Evolutionary conservation across 2,888 invertebrate genomes (phyloP).

Genomic region (Spicauda simplicius): DNA sequence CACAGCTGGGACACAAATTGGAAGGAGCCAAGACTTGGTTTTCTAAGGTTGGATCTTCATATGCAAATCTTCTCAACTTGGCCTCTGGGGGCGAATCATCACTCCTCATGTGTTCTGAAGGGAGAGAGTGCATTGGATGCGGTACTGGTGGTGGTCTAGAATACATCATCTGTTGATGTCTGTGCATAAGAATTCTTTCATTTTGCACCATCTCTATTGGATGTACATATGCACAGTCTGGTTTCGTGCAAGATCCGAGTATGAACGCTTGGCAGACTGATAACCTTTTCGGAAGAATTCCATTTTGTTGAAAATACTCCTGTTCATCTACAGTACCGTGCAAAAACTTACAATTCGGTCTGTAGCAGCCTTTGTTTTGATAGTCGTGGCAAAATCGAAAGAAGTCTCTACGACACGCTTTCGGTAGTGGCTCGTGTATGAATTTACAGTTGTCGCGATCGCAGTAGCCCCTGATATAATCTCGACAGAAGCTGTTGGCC

Average conservation of each 20-base stretch:
- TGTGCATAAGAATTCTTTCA: conserved; percentile 52
- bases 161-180: conserved; percentile 52
- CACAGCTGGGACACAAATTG: conserved; percentile 69
- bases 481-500: conserved; percentile 70
- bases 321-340: conserved; percentile 89
- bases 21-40: conserved; percentile 61
- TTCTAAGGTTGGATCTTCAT: conserved; percentile 65
- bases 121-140: conserved; percentile 57
- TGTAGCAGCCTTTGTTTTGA: conserved; percentile 89
- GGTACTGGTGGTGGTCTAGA: conserved; percentile 53
- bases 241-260: conserved; percentile 83
- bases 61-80: conserved; percentile 68
- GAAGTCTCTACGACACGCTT: conserved; percentile 64
- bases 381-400: conserved; percentile 85
- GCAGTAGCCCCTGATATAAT: conserved; percentile 80
- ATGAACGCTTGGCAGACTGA: conserved; percentile 87
- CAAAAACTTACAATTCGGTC: conserved; percentile 87
- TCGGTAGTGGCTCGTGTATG: conserved; percentile 72
- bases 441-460: conserved; percentile 82
- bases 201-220: conserved; percentile 58
- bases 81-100: conserved; percentile 76
- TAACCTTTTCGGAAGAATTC: conserved; percentile 81
- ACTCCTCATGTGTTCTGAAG: conserved; percentile 62
- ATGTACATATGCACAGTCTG: conserved; percentile 68
- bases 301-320: conserved; percentile 87